Evolutionary conservation across 2,888 invertebrate species (phyloP).

Genomic region (Chaitophorus viminalis): DNA sequence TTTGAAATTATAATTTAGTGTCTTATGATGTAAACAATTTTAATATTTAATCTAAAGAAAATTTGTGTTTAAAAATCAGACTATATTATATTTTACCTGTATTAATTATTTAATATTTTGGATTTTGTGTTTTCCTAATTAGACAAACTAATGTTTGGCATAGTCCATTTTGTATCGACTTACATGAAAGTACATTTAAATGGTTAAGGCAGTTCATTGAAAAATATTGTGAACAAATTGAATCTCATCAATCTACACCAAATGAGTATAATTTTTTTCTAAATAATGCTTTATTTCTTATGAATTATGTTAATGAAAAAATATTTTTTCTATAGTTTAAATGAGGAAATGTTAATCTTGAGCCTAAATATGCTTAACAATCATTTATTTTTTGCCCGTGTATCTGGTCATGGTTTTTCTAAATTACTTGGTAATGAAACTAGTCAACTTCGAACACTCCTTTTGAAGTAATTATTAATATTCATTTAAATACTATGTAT

Average conservation of each 20-base stretch:
- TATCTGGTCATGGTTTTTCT: slow-evolving; percentile 68
- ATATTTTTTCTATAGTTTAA: slow-evolving; percentile 64
- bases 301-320: slow-evolving; percentile 66
- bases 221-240: slow-evolving; percentile 68
- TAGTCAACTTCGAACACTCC: slow-evolving; percentile 70
- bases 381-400: slow-evolving; percentile 72
- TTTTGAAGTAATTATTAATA: slow-evolving; percentile 68
- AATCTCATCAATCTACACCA: slow-evolving; percentile 52
- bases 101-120: too few relatives aligned
- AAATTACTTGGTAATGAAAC: slow-evolving; percentile 71
- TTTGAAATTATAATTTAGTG: too few relatives aligned
- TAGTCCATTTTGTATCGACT: slow-evolving; percentile 73
- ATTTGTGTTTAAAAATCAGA: too few relatives aligned
- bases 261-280: slow-evolving; percentile 63
- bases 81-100: too few relatives aligned
- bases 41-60: too few relatives aligned
- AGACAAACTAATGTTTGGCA: slow-evolving; percentile 71
- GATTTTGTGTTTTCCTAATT: slow-evolving; percentile 49
- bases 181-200: slow-evolving; percentile 73
- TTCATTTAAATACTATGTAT: slow-evolving; percentile 64
- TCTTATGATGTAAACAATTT: too few relatives aligned
- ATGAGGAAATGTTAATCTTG: slow-evolving; percentile 72
- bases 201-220: slow-evolving; percentile 71
- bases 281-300: slow-evolving; percentile 54
- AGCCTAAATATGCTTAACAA: slow-evolving; percentile 72